A percentile compares a stretch with the other conserved stretches of the same genome.
Evolutionary conservation across 2,113 vertebrate genomes (phyloP).

Genomic region (Channa argus): DNA sequence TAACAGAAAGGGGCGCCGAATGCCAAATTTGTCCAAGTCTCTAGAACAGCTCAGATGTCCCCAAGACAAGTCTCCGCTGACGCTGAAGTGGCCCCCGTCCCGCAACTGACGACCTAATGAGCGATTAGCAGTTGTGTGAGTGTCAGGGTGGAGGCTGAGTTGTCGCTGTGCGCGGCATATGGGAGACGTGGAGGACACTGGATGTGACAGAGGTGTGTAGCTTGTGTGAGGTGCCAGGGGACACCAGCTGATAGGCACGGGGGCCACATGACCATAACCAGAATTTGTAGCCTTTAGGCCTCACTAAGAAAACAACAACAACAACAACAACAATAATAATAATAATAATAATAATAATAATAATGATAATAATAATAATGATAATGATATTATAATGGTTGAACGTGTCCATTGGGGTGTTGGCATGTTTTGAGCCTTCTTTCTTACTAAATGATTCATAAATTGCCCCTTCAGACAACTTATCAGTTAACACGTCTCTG

Average conservation of each 20-base stretch:
- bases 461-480: conserved; percentile 48
- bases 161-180: conserved; percentile 78
- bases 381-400: not conserved
- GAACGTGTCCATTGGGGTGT: not conserved
- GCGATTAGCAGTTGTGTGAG: conserved; percentile 72
- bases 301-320: not conserved
- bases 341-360: not conserved
- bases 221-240: conserved; percentile 65
- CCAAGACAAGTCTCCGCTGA: conserved; percentile 22
- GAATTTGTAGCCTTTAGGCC: conserved; percentile 44
- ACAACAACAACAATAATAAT: too few species aligned
- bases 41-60: conserved; percentile 24
- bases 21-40: conserved; percentile 37
- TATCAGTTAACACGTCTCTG: conserved; percentile 72
- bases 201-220: conserved; percentile 63
- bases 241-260: conserved; percentile 80
- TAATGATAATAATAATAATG: not conserved
- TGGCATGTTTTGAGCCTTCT: conserved; percentile 12
- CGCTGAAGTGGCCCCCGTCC: conserved; percentile 24
- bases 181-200: conserved; percentile 80
- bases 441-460: conserved; percentile 61
- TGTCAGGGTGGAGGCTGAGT: conserved; percentile 61
- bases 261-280: conserved; percentile 34
- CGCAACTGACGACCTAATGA: conserved; percentile 76
- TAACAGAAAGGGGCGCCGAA: not conserved